Percentiles rank a stretch among this genome's conserved stretches.
Conservation (phyloP, 2,113 vertebrate genomes). For the Malurus elegans region DNA sequence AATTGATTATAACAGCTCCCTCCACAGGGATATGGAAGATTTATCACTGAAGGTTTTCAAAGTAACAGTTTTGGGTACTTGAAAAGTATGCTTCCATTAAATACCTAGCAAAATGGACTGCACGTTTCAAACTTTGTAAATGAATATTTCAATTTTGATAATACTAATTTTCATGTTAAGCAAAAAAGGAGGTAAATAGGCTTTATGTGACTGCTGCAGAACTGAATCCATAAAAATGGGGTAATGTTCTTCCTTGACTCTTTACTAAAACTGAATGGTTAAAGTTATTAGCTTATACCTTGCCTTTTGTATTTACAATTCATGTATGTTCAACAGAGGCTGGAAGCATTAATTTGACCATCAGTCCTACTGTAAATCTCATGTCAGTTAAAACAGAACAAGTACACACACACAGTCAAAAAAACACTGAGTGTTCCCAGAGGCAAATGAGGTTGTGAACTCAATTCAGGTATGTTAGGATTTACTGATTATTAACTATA, state of each 20-base stretch:
- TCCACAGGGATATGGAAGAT: not conserved
- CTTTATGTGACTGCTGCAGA: not conserved
- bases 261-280: constrained; percentile 58
- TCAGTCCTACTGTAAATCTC: constrained; percentile 53
- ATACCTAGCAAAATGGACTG: not conserved
- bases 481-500: constrained; percentile 41
- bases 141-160: not conserved
- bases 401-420: not conserved
- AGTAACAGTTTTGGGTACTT: not conserved
- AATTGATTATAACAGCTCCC: not conserved
- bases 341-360: constrained; percentile 70
- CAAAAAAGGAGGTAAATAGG: not conserved
- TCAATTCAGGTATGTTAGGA: constrained; percentile 29
- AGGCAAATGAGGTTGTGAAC: constrained; percentile 56
- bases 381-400: constrained; percentile 44
- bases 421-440: constrained; percentile 16
- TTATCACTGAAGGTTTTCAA: not conserved
- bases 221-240: constrained; percentile 16
- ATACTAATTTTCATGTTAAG: not conserved
- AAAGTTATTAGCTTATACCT: constrained; percentile 59
- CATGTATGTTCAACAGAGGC: constrained; percentile 38
- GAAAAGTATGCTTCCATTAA: not conserved
- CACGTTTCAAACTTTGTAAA: not conserved
- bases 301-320: constrained; percentile 60
- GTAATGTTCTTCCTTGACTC: not conserved